Base-by-base conservation (phyloP, 2,797 vertebrate species). In the Anguilla anguilla region DNA sequence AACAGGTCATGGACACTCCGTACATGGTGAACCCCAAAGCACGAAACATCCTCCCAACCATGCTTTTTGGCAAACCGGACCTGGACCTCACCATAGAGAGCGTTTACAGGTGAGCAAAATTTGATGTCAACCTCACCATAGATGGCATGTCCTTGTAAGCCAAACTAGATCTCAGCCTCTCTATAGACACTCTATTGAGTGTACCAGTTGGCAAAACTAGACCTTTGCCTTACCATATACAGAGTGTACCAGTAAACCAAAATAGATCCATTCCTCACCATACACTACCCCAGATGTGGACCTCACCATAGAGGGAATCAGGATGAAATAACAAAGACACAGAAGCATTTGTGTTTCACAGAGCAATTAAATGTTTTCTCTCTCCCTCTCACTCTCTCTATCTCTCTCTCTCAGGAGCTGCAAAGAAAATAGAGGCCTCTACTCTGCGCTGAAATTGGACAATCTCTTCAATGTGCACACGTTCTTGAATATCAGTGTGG, bases 1-100 rank as follows among this genome's bases (percentile, higher is more conserved):
- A 94, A 51, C 87, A 99, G 99, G 92, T 99, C 92, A 96, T 99
- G 91, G 99, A 99, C 94, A 98, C 98, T 0, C 99, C 98, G 0
- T 98, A 96, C 90, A 93, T 99, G 91, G 93, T 99, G 89, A 97
- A 98, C 91, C 94, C 96, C 0, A 86, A 94, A 0, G 98, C 97
- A 96, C 97, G 96, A 93, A 96, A 98, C 92, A 98, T 97, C 86
- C 96, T 99, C 74, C 97, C 99, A 74, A 98, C 96, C 25, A 90
- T 98, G 90, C 88, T 99, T 67, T 96, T 98, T 92, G 96, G 97
- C 92, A 97, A 98, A 87, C 94, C 97, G 0, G 94, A 97, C 89
- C 95, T 98, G 86, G 96, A 97, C 89, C 93, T 99, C 93, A 99
- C 98, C 64, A 93, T 99, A 89, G 97, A 98, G 92, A 96, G 96